phyloP scores from a whole-genome alignment of 2,888 invertebrate species.

The Ligdia adustata region DNA sequence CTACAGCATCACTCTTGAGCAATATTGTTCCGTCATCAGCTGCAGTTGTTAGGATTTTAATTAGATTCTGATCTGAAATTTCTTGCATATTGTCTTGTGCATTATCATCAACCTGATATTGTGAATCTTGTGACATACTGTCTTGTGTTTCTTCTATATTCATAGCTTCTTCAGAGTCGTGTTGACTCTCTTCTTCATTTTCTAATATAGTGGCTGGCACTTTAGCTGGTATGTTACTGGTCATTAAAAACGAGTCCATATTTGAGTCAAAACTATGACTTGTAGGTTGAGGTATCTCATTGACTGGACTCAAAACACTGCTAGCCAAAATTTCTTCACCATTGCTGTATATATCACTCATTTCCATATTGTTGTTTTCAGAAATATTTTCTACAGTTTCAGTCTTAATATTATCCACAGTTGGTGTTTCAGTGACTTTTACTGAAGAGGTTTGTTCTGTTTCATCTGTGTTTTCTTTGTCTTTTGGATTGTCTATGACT shows the following conservation, averaged over 20 bases:
- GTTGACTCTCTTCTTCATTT: constrained; percentile 69
- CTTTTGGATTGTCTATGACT: constrained; percentile 67
- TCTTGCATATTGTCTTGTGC: constrained; percentile 22
- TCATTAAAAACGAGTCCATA: constrained; percentile 66
- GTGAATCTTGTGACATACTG: constrained; percentile 45
- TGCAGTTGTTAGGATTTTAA: constrained; percentile 68
- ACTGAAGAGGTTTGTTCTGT: background rate
- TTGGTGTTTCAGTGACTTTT: background rate
- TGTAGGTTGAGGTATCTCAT: background rate
- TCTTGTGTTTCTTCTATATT: constrained; percentile 54
- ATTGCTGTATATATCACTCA: constrained; percentile 4
- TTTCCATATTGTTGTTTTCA: constrained; percentile 20
- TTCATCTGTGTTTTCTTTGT: constrained; percentile 26
- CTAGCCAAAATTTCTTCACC: constrained; percentile 1
- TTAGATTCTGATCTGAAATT: constrained; percentile 55
- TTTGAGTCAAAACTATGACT: constrained; percentile 55
- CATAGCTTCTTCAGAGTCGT: constrained; percentile 50
- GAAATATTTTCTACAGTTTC: constrained; percentile 26
- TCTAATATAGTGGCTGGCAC: constrained; percentile 77
- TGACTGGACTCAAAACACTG: background rate
- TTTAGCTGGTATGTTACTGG: constrained; percentile 63
- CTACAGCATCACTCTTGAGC: constrained; percentile 52
- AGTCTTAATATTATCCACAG: constrained; percentile 5
- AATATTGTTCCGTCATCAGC: constrained; percentile 63
- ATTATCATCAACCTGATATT: constrained; percentile 33